These are phyloP conservation scores for Tachycineta bicolor DNA, from an alignment of 2,113 vertebrate genomes.

Conservation along the genomic window DNA sequence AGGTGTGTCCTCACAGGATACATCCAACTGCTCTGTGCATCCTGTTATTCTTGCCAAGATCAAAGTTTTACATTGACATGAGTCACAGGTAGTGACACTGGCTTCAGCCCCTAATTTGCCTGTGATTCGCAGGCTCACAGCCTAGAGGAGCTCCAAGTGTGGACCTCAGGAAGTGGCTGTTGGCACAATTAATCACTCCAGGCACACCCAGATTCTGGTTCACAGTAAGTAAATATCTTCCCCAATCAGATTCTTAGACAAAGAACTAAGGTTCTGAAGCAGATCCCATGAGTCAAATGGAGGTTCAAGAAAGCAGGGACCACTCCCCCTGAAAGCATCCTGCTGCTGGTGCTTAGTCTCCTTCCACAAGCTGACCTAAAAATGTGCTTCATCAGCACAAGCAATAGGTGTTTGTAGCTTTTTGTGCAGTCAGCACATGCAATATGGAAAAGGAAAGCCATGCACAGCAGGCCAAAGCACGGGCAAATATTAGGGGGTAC, in stretches of 20 bases:
- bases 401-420: not conserved
- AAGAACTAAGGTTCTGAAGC: not conserved
- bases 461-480: not conserved
- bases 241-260: not conserved
- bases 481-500: not conserved
- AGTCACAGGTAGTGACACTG: not conserved
- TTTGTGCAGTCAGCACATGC: not conserved
- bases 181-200: not conserved
- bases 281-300: not conserved
- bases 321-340: not conserved
- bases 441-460: not conserved
- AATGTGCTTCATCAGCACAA: not conserved
- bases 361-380: not conserved
- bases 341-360: not conserved
- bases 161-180: slow-evolving; percentile 29
- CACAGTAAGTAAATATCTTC: not conserved
- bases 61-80: slow-evolving; percentile 22
- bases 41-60: slow-evolving; percentile 44
- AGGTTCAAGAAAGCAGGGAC: not conserved
- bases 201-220: not conserved
- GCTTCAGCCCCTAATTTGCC: not conserved
- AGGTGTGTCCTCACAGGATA: slow-evolving; percentile 38
- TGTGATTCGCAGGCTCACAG: not conserved
- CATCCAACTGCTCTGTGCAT: not conserved
- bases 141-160: not conserved